Evolutionary conservation across 2,113 vertebrate species (phyloP).

Genomic region (Sphaerodactylus townsendi): DNA sequence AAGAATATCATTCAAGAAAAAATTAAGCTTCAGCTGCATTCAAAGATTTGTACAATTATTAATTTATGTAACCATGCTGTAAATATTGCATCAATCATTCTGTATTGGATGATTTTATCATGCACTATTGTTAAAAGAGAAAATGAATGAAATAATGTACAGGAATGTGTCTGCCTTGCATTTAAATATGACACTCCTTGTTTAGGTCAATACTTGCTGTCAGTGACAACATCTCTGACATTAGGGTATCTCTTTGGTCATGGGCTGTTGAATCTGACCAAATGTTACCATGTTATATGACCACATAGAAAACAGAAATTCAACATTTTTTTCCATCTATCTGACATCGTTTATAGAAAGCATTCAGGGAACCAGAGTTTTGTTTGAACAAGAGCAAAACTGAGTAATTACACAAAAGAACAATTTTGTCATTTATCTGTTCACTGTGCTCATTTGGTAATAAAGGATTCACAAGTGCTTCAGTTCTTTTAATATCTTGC

Average conservation of each 20-base stretch:
- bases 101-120: constrained; percentile 56
- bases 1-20: constrained; percentile 49
- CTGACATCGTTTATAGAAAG: constrained; percentile 56
- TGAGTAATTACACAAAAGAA: constrained; percentile 26
- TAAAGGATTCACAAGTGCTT: constrained; percentile 24
- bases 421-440: constrained; percentile 25
- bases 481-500: constrained; percentile 53
- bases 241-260: constrained; percentile 23
- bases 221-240: constrained; percentile 60
- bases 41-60: constrained; percentile 60
- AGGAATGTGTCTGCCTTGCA: constrained; percentile 51
- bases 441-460: constrained; percentile 13
- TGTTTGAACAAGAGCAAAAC: constrained; percentile 8
- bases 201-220: constrained; percentile 56
- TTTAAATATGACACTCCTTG: constrained; percentile 46
- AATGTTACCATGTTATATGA: constrained; percentile 38
- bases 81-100: constrained; percentile 61
- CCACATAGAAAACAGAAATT: constrained; percentile 66
- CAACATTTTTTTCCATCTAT: constrained; percentile 54
- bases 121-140: constrained; percentile 56
- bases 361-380: constrained; percentile 42
- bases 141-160: constrained; percentile 54
- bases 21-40: constrained; percentile 35
- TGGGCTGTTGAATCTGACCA: constrained; percentile 14
- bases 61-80: constrained; percentile 39